phyloP scores from a whole-genome alignment of 2,113 vertebrate species.

The Chunga burmeisteri region DNA sequence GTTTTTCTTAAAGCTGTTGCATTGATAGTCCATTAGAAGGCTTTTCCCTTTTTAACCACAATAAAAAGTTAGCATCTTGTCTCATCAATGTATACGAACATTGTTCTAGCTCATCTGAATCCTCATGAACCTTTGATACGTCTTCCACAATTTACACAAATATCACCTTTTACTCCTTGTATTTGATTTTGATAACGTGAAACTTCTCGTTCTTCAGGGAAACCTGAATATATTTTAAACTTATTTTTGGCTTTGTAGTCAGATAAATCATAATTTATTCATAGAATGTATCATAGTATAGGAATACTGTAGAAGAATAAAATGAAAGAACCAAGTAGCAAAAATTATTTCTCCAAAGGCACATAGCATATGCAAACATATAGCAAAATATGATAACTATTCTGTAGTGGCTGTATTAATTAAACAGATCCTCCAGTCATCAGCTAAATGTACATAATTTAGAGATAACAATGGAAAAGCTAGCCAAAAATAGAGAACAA shows the following conservation, averaged over 20 bases:
- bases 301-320: not conserved
- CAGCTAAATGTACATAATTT: not conserved
- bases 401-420: not conserved
- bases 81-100: not conserved
- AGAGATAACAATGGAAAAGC: not conserved
- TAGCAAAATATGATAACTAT: not conserved
- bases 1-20: not conserved
- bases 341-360: not conserved
- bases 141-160: not conserved
- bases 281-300: not conserved
- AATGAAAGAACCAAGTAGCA: not conserved
- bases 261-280: not conserved
- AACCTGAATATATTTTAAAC: not conserved
- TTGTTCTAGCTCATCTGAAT: not conserved
- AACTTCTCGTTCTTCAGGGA: not conserved
- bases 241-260: not conserved
- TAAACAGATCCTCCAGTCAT: not conserved
- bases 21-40: not conserved
- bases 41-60: not conserved
- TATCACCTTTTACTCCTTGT: not conserved
- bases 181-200: not conserved
- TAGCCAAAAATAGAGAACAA: constrained; percentile 36
- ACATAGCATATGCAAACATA: not conserved
- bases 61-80: not conserved
- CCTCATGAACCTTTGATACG: not conserved